A percentile compares a stretch with the other conserved stretches of the same genome.
phyloP scores from a whole-genome alignment of 2,888 invertebrate species.

The Synanthedon myopaeformis region DNA sequence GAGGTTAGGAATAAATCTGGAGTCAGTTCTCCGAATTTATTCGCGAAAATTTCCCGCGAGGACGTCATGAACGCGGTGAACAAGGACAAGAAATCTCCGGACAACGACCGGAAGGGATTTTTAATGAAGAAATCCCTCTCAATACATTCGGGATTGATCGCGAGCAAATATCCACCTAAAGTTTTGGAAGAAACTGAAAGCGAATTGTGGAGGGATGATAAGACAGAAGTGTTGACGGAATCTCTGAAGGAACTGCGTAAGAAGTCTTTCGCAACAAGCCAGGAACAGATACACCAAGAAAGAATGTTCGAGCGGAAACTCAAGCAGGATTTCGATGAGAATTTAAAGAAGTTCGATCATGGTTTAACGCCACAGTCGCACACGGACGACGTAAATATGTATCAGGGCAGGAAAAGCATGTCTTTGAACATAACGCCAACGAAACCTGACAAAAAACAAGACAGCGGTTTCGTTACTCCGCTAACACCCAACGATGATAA shows the following conservation, averaged over 20 bases:
- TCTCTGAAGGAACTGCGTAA: conserved; percentile 37
- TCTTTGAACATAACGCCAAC: conserved; percentile 35
- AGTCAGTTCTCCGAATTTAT: conserved; percentile 51
- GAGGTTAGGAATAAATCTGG: conserved; percentile 50
- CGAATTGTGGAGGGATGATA: conserved; percentile 39
- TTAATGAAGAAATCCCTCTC: conserved; percentile 60
- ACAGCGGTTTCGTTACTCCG: conserved; percentile 77
- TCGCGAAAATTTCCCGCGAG: conserved; percentile 44
- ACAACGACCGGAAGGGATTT: conserved; percentile 34
- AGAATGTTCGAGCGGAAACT: conserved; percentile 60
- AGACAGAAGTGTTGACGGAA: conserved; percentile 50
- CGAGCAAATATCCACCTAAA: conserved; percentile 50
- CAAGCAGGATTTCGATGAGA: conserved; percentile 60
- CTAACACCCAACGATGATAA: conserved; percentile 65
- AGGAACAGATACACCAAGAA: conserved; percentile 77
- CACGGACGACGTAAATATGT: conserved; percentile 39
- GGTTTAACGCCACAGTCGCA: conserved; percentile 34
- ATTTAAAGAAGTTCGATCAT: conserved; percentile 42
- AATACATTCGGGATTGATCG: conserved; percentile 52
- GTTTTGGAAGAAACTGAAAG: conserved; percentile 64
- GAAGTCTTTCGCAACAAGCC: conserved; percentile 75
- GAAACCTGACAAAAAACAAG: conserved; percentile 26
- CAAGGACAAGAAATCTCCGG: conserved; percentile 22
- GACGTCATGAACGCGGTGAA: conserved; percentile 27
- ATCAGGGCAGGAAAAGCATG: conserved; percentile 45